Evolutionary conservation across 2,113 vertebrate species (phyloP), one percentile per base, ranked within the genome.

Genomic region (Procavia capensis): DNA sequence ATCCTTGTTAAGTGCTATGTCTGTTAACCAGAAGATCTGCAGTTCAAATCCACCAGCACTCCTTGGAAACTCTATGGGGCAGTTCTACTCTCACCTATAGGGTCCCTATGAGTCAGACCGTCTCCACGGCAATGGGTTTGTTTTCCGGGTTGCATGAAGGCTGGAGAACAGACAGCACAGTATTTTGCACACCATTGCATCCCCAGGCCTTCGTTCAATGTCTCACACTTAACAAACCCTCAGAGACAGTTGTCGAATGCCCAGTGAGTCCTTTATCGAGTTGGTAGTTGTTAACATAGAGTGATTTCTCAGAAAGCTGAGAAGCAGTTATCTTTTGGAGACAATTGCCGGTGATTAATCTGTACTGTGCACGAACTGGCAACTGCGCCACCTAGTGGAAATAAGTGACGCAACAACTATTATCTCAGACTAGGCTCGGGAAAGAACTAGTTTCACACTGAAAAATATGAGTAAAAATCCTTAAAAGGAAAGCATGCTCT

Each of bases 311-410:
- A 61, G 78, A 36, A 93, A 91, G 7, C 4, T 0, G 50, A 85
- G 74, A 85, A 84, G 36, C 39, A 4, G 22, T 79, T 85, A 43
- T 39, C 29, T 93, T 47, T 27, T 19, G 41, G 75, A 95, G 87
- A 29, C 76, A 74, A 75, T 70, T 66, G 25, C 27, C 82, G 13
- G 3, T 86, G 34, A 93, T 92, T 63, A 64, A 78, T 85, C 19
- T 0, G 29, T 14, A 34, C 45, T 6, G 13, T 88, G 27, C 17
- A 74, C 31, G 66, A 85, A 8, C 50, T 39, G 24, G 85, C 61
- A 41, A 83, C 39, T 86, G 29, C 31, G 36, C 96, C 96, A 95
- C 91, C 97, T 98, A 68, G 90, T 95, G 96, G 96, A 81, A 14
- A 6, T 24, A 57, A 84, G 22, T 22, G 82, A 66, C 54, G 27